A percentile compares a stretch with the other conserved stretches of the same genome.
Conservation (phyloP, 2,888 invertebrate genomes). For the Prosopocoilus inquinatus region DNA sequence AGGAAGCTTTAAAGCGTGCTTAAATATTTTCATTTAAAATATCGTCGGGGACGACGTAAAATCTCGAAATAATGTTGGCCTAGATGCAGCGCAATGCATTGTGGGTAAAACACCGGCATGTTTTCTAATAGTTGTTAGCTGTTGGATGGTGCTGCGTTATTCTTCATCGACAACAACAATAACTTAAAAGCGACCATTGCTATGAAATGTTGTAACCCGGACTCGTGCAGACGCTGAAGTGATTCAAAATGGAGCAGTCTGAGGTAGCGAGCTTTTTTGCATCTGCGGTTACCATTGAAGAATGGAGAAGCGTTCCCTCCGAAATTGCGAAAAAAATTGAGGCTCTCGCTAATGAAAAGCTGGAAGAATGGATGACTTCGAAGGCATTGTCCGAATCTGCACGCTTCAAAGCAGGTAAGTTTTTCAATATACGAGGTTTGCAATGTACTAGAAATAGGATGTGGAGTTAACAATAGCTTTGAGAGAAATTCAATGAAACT, state of each 20-base stretch:
- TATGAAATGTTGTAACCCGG: conserved; percentile 14
- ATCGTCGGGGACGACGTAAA: too few relatives aligned
- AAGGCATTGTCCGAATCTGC: conserved; percentile 72
- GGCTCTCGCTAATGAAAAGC: conserved; percentile 58
- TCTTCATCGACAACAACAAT: not conserved
- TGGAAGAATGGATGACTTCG: conserved; percentile 70
- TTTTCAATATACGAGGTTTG: not conserved
- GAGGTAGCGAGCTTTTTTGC: conserved; percentile 40
- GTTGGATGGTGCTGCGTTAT: conserved; percentile 12
- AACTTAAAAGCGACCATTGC: not conserved
- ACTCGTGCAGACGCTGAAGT: conserved; percentile 3
- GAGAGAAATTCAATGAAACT: too few relatives aligned
- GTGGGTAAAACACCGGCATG: conserved; percentile 30
- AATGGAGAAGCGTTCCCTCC: conserved; percentile 56
- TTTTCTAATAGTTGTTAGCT: conserved; percentile 20
- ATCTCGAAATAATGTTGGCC: not conserved
- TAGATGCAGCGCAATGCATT: conserved; percentile 20
- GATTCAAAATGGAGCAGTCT: conserved; percentile 37
- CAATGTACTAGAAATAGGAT: too few relatives aligned
- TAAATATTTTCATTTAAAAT: too few relatives aligned
- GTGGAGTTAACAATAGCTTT: too few relatives aligned
- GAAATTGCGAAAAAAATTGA: conserved; percentile 63
- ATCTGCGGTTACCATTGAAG: conserved; percentile 53
- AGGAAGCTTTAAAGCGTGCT: too few relatives aligned
- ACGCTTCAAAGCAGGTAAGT: conserved; percentile 62